A percentile compares a stretch with the other conserved stretches of the same genome.
These are phyloP conservation scores for Rhodinocichla rosea DNA, from an alignment of 2,113 vertebrate genomes.

Conservation along the genomic window DNA sequence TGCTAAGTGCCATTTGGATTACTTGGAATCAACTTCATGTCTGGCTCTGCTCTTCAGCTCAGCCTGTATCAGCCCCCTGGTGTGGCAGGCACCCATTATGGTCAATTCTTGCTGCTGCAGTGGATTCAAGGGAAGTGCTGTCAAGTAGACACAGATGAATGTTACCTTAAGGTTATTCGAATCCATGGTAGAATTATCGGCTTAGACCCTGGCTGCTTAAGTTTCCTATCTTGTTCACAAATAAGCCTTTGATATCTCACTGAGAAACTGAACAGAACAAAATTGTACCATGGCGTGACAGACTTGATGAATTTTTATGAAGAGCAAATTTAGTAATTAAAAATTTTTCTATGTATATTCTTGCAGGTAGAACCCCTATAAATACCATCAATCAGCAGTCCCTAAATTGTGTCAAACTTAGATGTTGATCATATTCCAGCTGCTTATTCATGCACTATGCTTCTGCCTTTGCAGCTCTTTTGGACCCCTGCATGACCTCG, in stretches of 20 bases:
- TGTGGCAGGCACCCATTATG: background rate
- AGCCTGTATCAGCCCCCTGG: background rate
- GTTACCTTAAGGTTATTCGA: background rate
- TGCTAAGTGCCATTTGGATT: background rate
- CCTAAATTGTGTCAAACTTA: background rate
- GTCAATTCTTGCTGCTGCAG: background rate
- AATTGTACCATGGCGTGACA: background rate
- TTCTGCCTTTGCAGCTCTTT: background rate
- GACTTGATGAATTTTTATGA: background rate
- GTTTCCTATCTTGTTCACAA: background rate
- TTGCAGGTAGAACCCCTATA: background rate
- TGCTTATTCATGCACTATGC: background rate
- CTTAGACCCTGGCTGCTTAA: background rate
- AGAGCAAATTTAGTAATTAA: background rate
- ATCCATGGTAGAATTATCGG: background rate
- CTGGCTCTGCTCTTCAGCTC: background rate
- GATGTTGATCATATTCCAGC: background rate
- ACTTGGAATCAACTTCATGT: accelerated
- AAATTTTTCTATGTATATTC: background rate
- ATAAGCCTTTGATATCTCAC: background rate
- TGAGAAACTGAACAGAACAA: background rate
- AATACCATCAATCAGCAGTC: background rate
- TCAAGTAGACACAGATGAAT: background rate
- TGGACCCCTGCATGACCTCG: background rate
- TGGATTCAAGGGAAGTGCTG: background rate